Conservation (phyloP, 1,140 invertebrate genomes). For the Macrobrachium nipponense region DNA sequence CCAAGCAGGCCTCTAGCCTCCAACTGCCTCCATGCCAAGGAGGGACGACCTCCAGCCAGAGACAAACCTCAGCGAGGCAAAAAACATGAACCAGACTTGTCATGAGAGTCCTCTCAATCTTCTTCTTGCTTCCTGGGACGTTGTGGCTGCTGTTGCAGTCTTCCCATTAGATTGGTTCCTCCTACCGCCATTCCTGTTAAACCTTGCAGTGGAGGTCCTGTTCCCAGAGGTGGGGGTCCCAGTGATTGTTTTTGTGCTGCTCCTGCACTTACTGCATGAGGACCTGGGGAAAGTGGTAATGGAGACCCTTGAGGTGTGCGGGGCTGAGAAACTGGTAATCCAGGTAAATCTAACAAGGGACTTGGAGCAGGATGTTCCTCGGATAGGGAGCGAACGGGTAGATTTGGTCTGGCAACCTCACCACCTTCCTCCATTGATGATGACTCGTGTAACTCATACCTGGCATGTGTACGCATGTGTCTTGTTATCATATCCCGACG, state of each 20-base stretch:
- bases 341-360: slow-evolving; percentile 43
- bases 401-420: slow-evolving; percentile 56
- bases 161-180: slow-evolving; percentile 21
- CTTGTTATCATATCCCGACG: slow-evolving; percentile 96
- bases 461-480: slow-evolving; percentile 76
- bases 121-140: slow-evolving; percentile 54
- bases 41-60: slow-evolving; percentile 57
- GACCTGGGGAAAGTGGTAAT: slow-evolving; percentile 39
- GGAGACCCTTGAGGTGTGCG: slow-evolving; percentile 45
- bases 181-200: slow-evolving; percentile 28
- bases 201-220: neutral
- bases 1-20: slow-evolving; percentile 44
- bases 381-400: slow-evolving; percentile 62
- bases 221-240: neutral
- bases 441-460: slow-evolving; percentile 71
- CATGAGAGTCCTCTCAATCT: slow-evolving; percentile 44
- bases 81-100: slow-evolving; percentile 56
- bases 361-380: slow-evolving; percentile 60
- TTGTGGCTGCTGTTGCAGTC: slow-evolving; percentile 46
- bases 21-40: slow-evolving; percentile 58
- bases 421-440: slow-evolving; percentile 64
- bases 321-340: slow-evolving; percentile 1
- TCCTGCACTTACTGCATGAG: slow-evolving; percentile 22
- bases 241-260: slow-evolving; percentile 35
- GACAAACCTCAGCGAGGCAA: slow-evolving; percentile 61